Percentiles rank a stretch among this genome's conserved stretches.
Evolutionary conservation across 2,113 vertebrate species (phyloP).

Genomic region (Anguilla rostrata): DNA sequence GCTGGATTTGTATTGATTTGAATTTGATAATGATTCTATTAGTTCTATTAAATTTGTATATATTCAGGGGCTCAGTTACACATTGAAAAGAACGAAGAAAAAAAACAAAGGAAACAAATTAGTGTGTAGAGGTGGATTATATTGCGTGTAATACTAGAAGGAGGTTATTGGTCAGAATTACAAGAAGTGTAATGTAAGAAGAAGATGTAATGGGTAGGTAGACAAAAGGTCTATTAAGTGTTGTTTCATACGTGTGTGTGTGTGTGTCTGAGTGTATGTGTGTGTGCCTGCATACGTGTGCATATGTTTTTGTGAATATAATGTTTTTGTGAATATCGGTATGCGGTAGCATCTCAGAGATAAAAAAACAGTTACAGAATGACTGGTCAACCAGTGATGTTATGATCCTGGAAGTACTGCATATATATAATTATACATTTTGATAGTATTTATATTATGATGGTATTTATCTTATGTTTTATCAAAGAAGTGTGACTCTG

Average conservation of each 20-base stretch:
- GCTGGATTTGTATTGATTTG: conserved; percentile 75
- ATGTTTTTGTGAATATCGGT: conserved; percentile 40
- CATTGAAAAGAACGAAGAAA: conserved; percentile 53
- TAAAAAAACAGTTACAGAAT: too few relatives aligned
- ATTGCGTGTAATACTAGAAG: conserved; percentile 73
- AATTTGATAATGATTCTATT: conserved; percentile 81
- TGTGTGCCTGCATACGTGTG: conserved; percentile 31
- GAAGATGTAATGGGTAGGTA: conserved; percentile 46
- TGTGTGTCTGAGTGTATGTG: conserved; percentile 29
- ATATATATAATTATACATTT: too few relatives aligned
- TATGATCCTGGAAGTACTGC: too few relatives aligned
- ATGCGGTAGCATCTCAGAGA: background rate
- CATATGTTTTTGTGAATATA: conserved; percentile 39
- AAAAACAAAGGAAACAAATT: conserved; percentile 72
- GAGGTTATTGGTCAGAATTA: conserved; percentile 56
- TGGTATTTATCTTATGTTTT: too few relatives aligned
- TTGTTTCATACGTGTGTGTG: conserved; percentile 17
- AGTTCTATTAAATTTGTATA: conserved; percentile 75
- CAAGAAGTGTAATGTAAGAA: conserved; percentile 54
- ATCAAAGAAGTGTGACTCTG: too few relatives aligned
- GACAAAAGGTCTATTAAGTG: conserved; percentile 44
- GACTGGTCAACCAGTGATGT: too few relatives aligned
- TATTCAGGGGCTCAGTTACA: conserved; percentile 70
- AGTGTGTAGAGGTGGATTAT: conserved; percentile 71
- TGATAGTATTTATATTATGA: background rate